Conservation (phyloP, 2,888 invertebrate genomes). For the Melinaea menophilus region DNA sequence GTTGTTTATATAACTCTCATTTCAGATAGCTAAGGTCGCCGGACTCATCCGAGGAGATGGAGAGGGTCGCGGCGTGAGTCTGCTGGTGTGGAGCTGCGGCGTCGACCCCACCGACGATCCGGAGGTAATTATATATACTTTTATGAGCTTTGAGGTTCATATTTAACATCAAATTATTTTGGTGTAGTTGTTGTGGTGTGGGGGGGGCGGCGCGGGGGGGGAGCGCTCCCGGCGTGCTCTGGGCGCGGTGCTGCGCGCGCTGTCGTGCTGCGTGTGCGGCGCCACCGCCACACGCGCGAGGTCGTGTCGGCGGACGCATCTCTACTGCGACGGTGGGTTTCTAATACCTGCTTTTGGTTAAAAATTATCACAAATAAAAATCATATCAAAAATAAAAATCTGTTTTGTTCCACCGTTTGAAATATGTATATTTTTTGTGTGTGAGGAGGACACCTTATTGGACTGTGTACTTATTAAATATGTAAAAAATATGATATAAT, state of each 20-base stretch:
- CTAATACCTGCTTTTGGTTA: not conserved
- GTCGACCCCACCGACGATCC: conserved; percentile 68
- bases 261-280: conserved; percentile 62
- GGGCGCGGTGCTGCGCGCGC: conserved; percentile 53
- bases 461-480: not conserved
- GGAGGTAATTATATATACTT: conserved; percentile 44
- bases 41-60: conserved; percentile 65
- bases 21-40: conserved; percentile 65
- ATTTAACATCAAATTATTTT: not conserved
- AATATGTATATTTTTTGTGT: not conserved
- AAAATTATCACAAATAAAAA: conserved; percentile 8
- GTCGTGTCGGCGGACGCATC: conserved; percentile 56
- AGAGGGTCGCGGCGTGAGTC: conserved; percentile 51
- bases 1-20: not conserved
- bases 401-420: not conserved
- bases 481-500: not conserved
- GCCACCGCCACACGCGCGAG: conserved; percentile 58
- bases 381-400: no score
- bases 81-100: conserved; percentile 68
- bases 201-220: conserved; percentile 62
- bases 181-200: conserved; percentile 62
- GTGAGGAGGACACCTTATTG: no score
- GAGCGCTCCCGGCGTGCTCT: conserved; percentile 63
- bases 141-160: no score
- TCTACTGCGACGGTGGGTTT: conserved; percentile 58